Evolutionary conservation across 2,113 vertebrate genomes (phyloP).

Genomic region (Ahaetulla prasina): DNA sequence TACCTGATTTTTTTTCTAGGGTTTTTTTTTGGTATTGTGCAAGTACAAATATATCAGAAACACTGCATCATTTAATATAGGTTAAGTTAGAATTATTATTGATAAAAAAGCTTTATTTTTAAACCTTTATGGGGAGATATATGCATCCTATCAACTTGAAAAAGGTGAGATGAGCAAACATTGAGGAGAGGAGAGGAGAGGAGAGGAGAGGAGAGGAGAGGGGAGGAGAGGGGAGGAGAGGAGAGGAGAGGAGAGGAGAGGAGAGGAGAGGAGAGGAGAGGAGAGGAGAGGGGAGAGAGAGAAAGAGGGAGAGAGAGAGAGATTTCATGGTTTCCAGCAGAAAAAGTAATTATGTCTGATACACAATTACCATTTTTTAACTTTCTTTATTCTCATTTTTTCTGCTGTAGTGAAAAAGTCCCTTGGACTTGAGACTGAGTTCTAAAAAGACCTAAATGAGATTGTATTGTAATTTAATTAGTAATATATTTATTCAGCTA

Average conservation of each 20-base stretch:
- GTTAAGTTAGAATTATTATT: neutral
- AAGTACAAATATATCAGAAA: neutral
- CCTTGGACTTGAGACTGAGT: too few relatives aligned
- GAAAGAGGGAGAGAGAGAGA: neutral
- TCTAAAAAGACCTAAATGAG: neutral
- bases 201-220: too few relatives aligned
- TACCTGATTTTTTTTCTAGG: neutral
- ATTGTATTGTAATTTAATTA: neutral
- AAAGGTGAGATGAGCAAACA: neutral
- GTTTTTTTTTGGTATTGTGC: neutral
- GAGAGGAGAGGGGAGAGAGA: neutral
- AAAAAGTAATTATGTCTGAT: neutral
- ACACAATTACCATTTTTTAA: neutral
- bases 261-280: too few relatives aligned
- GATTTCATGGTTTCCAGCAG: neutral
- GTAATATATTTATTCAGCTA: neutral
- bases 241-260: too few relatives aligned
- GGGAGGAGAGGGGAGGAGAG: too few relatives aligned
- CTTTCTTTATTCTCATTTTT: neutral
- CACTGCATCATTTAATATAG: neutral
- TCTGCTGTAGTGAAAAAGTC: neutral
- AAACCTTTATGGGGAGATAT: neutral
- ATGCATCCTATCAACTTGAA: neutral
- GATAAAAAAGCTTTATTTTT: neutral
- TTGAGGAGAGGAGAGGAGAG: neutral